Evolutionary conservation across 2,113 vertebrate species (phyloP), one percentile per base, ranked within the genome.

Genomic region (Syrmaticus mikado): DNA sequence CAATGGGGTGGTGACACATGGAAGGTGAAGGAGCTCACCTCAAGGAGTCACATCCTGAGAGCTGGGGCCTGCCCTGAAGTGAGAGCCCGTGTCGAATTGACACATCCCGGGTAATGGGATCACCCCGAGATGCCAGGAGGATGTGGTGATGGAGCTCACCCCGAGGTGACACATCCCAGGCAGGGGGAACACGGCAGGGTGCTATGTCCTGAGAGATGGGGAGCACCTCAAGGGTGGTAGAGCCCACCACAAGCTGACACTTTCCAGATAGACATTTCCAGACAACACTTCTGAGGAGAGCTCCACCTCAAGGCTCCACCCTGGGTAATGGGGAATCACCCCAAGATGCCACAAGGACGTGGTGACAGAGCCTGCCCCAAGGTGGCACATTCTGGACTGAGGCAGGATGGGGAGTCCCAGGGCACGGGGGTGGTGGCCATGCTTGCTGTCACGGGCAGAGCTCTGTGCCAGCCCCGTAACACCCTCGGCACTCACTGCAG

Each of bases 341-440:
- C 22, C 30, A n/a, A n/a, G 53, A 50, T 17, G 32, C 34, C 45
- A 21, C 1, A 8, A 87, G n/a, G 32, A 24, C 1, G 2, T 3
- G 2, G 40, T 40, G 73, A 8, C 27, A 34, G 32, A 91, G 28
- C 46, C 43, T 53, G 72, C 27, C 7, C 58, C 2, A 3, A 48
- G 45, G 43, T 50, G 68, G 27, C 68, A 50, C 60, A 11, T 73
- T 15, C 57, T 36, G 52, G 46, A 20, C n/a, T 28, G 64, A 83
- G 46, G 74, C 41, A 78, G 58, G 40, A 36, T 1, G 1, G 64
- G 45, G 38, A 46, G 20, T 61, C 28, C 57, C 2, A 1, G 32
- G n/a, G 41, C 32, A n/a, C 6, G 13, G 52, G 25, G 62, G 19
- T 1, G 3, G 36, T 40, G 65, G 27, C 48, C 4, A 1, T 1